Evolutionary conservation across 2,113 vertebrate genomes (phyloP).

Genomic region (Urocolius indicus): DNA sequence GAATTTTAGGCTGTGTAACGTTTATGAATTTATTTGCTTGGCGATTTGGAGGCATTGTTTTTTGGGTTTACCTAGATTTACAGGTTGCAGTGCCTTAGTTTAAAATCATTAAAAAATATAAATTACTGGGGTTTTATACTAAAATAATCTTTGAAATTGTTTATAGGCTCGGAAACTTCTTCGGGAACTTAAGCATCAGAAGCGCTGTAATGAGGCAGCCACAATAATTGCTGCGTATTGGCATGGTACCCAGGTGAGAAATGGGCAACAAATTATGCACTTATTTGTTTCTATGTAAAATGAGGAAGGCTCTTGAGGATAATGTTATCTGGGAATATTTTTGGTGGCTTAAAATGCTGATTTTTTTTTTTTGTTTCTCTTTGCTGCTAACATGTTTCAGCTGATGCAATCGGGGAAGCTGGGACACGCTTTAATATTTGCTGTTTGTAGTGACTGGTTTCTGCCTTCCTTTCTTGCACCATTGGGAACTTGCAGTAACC

Average conservation of each 20-base stretch:
- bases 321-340: neutral
- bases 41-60: neutral
- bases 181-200: conserved; percentile 92
- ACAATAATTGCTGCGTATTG: conserved; percentile 94
- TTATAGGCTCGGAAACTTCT: conserved; percentile 90
- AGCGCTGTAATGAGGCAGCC: conserved; percentile 90
- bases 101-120: neutral
- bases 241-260: conserved; percentile 92
- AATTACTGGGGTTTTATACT: neutral
- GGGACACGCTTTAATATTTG: conserved; percentile 54
- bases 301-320: neutral
- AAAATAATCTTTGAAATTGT: neutral
- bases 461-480: conserved; percentile 52
- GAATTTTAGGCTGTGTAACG: neutral
- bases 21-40: neutral
- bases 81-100: neutral
- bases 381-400: conserved; percentile 44
- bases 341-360: conserved; percentile 46
- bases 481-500: conserved; percentile 68
- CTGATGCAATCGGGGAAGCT: conserved; percentile 52
- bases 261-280: neutral
- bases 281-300: neutral
- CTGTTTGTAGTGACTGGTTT: conserved; percentile 22
- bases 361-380: neutral
- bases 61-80: neutral